Percentiles rank a stretch among this genome's conserved stretches.
These are phyloP conservation scores for Euleptes europaea DNA, from an alignment of 2,113 vertebrate species.

Conservation along the genomic window DNA sequence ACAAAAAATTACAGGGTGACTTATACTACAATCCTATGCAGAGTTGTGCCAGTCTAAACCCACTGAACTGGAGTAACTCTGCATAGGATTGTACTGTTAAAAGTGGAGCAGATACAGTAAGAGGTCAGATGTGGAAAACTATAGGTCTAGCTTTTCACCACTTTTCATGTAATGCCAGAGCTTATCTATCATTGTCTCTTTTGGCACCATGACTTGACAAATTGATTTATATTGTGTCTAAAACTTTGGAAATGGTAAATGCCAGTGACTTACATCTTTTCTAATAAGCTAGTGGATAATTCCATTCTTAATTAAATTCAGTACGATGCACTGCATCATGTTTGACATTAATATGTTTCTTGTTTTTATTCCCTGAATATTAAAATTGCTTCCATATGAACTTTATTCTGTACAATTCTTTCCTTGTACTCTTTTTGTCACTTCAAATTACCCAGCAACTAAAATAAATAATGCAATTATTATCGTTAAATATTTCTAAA, in stretches of 20 bases:
- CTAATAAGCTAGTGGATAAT: conserved; percentile 18
- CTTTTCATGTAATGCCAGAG: conserved; percentile 34
- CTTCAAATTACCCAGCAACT: conserved; percentile 32
- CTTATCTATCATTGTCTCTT: conserved; percentile 24
- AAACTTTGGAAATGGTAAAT: conserved; percentile 7
- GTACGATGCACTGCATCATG: conserved; percentile 31
- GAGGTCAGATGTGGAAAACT: neutral
- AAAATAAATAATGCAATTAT: neutral
- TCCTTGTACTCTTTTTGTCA: conserved; percentile 21
- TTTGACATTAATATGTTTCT: conserved; percentile 40
- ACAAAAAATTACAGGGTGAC: conserved; percentile 8
- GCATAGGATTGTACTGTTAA: neutral
- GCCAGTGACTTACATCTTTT: neutral
- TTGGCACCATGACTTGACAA: conserved; percentile 5
- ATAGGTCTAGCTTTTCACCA: conserved; percentile 13
- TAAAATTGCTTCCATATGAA: conserved; percentile 45
- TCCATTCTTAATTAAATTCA: conserved; percentile 43
- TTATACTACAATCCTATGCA: neutral
- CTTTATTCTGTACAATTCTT: conserved; percentile 15
- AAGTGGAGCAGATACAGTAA: conserved; percentile 42
- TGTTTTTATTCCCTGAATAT: conserved; percentile 38
- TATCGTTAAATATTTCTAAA: conserved; percentile 5
- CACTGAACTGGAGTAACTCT: no score
- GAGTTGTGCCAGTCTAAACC: no score
- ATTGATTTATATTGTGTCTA: neutral